phyloP scores from a whole-genome alignment of 2,797 vertebrate genomes.

The Furcifer pardalis region DNA sequence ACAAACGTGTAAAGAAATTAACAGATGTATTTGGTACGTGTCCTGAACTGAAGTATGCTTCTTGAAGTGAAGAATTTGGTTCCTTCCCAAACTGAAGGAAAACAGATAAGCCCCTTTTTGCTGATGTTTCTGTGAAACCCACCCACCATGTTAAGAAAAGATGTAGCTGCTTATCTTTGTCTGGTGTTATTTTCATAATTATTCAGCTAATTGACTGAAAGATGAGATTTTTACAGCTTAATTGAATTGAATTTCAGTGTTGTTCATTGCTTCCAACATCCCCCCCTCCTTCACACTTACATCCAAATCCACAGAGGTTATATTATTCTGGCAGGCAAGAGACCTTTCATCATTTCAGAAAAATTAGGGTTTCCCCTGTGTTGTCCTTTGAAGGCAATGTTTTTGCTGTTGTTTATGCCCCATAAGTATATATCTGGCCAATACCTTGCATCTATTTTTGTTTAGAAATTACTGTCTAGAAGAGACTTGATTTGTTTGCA shows the following conservation, averaged over 20 bases:
- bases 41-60: too few species aligned
- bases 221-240: not conserved
- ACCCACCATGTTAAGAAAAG: too few species aligned
- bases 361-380: not conserved
- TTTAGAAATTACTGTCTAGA: conserved; percentile 33
- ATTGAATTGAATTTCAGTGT: not conserved
- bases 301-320: not conserved
- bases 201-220: not conserved
- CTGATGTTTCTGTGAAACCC: not conserved
- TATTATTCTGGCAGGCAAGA: not conserved
- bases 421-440: conserved; percentile 12
- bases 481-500: conserved; percentile 26
- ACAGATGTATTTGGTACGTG: too few species aligned
- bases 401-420: not conserved
- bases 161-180: not conserved
- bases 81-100: too few species aligned
- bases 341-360: not conserved
- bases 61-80: too few species aligned
- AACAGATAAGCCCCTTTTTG: too few species aligned
- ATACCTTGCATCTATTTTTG: not conserved
- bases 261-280: not conserved
- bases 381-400: not conserved
- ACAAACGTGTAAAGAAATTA: too few species aligned
- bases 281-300: too few species aligned
- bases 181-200: not conserved